Percentiles rank a stretch among this genome's conserved stretches.
Conservation (phyloP, 2,888 invertebrate species). For the Diplazon laetatorius region DNA sequence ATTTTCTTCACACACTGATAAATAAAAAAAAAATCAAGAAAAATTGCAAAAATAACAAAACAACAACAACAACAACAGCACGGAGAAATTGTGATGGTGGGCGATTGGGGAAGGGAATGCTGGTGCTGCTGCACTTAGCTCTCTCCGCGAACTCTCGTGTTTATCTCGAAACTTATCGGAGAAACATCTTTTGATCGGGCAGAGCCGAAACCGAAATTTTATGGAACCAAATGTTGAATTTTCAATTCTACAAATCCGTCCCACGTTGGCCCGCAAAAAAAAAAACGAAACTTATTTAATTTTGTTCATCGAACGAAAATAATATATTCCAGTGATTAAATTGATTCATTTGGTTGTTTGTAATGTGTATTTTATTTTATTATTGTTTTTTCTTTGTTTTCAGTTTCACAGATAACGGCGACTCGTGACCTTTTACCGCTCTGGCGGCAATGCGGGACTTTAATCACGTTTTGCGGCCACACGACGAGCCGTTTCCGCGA, state of each 20-base stretch:
- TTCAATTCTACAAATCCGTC: too few species aligned
- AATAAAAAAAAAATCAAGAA: constrained; percentile 6
- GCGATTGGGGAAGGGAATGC: constrained; percentile 3
- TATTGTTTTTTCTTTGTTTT: too few species aligned
- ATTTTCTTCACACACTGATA: constrained; percentile 1
- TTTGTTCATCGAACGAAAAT: too few species aligned
- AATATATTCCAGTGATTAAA: too few species aligned
- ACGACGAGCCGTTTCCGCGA: constrained; percentile 9
- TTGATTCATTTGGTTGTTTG: too few species aligned
- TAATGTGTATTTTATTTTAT: too few species aligned
- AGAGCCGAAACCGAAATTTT: too few species aligned
- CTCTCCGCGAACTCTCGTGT: constrained; percentile 10
- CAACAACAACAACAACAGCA: neutral
- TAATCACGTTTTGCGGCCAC: too few species aligned
- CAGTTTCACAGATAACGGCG: neutral
- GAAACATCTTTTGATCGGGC: constrained; percentile 1
- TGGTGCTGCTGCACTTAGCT: constrained; percentile 6
- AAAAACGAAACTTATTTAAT: too few species aligned
- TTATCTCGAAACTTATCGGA: constrained; percentile 12
- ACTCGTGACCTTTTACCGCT: constrained; percentile 19
- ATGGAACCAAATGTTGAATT: too few species aligned
- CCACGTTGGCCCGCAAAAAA: too few species aligned
- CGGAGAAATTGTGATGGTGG: constrained; percentile 8
- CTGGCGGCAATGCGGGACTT: neutral
- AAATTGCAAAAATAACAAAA: neutral